Evolutionary conservation across 30 jellyfish, hydroid and myxozoan species (phyloP), one percentile per base, ranked within the genome.

Genomic region (Euphysa ruthae): DNA sequence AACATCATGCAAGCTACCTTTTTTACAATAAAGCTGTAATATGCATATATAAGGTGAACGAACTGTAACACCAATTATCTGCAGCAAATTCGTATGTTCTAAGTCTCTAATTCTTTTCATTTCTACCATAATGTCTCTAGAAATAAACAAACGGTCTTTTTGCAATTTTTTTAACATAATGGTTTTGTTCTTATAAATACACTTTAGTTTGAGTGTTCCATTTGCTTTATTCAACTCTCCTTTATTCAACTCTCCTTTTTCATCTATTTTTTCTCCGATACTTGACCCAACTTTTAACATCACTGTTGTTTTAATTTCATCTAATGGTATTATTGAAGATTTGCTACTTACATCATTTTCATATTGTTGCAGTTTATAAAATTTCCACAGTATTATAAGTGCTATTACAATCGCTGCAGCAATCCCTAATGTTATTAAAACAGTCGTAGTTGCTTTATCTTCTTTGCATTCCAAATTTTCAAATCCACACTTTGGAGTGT

Each of bases 1-100:
- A 1, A 68, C 63, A 56, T 73, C 85, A 21, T 73, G 43, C 16
- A 73, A 35, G 49, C 85, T 73, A 6, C 85, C 81, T 34, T 73
- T 73, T 58, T 33, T 13, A 35, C 82, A 73, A 32, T 13, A 73
- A 4, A 56, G 33, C 34, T 73, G 81, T 14, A 73, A 21, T 21
- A 73, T 32, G 50, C 82, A 57, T 2, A 73, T 73, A 27, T 33
- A 12, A 14, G 85, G 85, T 2, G 82, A 14, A 49, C 35, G 38
- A 12, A 23, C 35, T 1, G 51, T 32, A 0, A 73, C 83, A 1
- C 85, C 85, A 3, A 58, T 58, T 16, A 58, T n/a, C 25, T 30
- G 15, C 70, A 43, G 26, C 14, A 73, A 30, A 49, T 73, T 73
- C 46, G 32, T 13, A 22, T 35, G 61, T 25, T 50, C 49, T 32